These are phyloP conservation scores for Oreochromis spilurus DNA, from an alignment of 2,113 vertebrate species.

Conservation along the genomic window DNA sequence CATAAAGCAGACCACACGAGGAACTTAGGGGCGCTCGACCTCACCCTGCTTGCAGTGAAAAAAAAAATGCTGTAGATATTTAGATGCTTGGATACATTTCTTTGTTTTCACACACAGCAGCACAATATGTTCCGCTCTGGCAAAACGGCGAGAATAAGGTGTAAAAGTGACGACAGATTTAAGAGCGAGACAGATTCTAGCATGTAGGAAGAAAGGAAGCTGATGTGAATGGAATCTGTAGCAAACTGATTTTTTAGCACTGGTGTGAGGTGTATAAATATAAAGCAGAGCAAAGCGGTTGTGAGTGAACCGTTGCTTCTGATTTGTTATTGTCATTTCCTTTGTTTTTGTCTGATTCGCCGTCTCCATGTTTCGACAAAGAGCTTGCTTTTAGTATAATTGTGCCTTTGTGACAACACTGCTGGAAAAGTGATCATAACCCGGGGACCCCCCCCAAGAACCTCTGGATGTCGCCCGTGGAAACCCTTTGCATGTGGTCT, in stretches of 20 bases:
- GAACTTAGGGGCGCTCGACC: not conserved
- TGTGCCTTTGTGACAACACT: constrained; percentile 44
- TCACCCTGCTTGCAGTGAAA: not conserved
- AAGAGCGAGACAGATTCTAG: not conserved
- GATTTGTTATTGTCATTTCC: constrained; percentile 3
- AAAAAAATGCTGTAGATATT: not conserved
- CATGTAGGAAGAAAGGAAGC: not conserved
- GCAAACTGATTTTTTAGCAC: constrained; percentile 17
- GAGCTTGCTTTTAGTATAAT: constrained; percentile 3
- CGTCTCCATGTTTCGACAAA: not conserved
- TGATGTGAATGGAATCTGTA: not conserved
- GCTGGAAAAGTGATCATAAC: constrained; percentile 64
- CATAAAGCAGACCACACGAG: not conserved
- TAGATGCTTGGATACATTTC: not conserved
- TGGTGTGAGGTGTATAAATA: not conserved
- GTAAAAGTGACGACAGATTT: constrained; percentile 6
- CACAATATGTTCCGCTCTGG: not conserved
- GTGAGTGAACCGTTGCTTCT: not conserved
- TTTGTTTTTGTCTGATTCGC: not conserved
- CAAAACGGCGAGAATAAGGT: not conserved
- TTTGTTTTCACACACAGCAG: not conserved
- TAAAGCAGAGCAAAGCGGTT: not conserved
- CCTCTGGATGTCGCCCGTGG: constrained; percentile 51
- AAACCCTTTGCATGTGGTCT: constrained; percentile 66
- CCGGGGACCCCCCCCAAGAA: constrained; percentile 1